phyloP scores from a whole-genome alignment of 2,113 vertebrate species.

The Anguilla rostrata region DNA sequence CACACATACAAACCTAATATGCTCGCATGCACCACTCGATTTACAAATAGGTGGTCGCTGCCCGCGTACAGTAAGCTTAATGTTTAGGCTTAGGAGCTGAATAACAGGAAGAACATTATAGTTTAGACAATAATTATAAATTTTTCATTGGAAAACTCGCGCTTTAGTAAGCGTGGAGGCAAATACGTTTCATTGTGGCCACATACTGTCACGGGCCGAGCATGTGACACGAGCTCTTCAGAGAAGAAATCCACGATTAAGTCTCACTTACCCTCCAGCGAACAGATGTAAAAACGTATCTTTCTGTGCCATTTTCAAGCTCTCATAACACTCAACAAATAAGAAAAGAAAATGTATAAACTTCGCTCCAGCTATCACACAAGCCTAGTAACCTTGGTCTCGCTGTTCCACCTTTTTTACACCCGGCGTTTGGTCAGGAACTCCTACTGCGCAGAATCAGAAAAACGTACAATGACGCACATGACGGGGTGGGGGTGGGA shows the following conservation, averaged over 20 bases:
- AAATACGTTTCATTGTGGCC: too few species aligned
- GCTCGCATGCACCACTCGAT: too few species aligned
- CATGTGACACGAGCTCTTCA: not conserved
- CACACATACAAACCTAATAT: too few species aligned
- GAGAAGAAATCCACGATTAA: not conserved
- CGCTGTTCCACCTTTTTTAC: not conserved
- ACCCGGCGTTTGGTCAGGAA: conserved; percentile 32
- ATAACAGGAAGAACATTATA: not conserved
- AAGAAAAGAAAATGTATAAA: not conserved
- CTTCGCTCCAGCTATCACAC: not conserved
- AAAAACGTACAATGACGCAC: not conserved
- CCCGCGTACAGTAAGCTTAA: not conserved
- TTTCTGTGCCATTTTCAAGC: conserved; percentile 72
- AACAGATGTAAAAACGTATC: conserved; percentile 90
- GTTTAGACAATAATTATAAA: not conserved
- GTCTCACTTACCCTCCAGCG: conserved; percentile 84
- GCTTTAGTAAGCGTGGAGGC: too few species aligned
- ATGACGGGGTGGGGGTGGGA: conserved; percentile 51
- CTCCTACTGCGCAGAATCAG: conserved; percentile 8
- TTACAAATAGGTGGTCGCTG: not conserved
- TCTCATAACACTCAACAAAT: conserved; percentile 44
- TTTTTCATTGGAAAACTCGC: too few species aligned
- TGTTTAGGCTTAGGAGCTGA: not conserved
- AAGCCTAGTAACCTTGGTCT: not conserved
- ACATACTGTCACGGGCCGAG: not conserved